These are phyloP conservation scores for Psammodynastes pulverulentus DNA, from an alignment of 2,113 vertebrate genomes.

Conservation along the genomic window DNA sequence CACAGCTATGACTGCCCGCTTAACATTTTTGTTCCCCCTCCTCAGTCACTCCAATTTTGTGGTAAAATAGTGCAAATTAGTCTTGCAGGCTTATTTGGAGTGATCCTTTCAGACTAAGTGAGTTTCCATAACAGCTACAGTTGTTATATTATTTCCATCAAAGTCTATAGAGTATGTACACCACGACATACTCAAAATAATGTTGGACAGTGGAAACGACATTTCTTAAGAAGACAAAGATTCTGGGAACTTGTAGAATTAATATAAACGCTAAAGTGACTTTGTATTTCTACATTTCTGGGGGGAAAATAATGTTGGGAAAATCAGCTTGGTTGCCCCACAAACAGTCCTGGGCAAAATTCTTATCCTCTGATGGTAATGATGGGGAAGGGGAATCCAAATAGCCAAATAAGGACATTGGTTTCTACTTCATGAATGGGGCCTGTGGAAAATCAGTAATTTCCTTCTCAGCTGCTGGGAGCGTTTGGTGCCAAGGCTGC, in stretches of 20 bases:
- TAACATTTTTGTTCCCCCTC: not conserved
- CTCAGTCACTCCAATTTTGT: not conserved
- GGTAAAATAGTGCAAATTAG: not conserved
- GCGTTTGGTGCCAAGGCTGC: not conserved
- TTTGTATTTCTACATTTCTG: too few species aligned
- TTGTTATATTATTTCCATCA: not conserved
- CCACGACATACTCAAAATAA: not conserved
- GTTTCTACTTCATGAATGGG: conserved; percentile 9
- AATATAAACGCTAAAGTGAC: too few species aligned
- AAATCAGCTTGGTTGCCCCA: not conserved
- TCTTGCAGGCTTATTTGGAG: not conserved
- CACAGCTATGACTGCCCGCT: not conserved
- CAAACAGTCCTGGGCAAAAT: not conserved
- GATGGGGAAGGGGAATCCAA: not conserved
- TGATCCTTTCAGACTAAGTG: not conserved
- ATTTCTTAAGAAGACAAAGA: too few species aligned
- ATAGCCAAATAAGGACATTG: conserved; percentile 1
- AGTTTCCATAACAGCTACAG: not conserved
- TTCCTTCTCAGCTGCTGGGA: not conserved
- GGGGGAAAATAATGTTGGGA: not conserved
- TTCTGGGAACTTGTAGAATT: too few species aligned
- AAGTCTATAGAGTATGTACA: too few species aligned
- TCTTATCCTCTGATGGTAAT: not conserved
- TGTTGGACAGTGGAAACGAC: too few species aligned
- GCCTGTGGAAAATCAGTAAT: conserved; percentile 9